Conservation (phyloP, 2,888 invertebrate genomes). For the Folsomia candida region DNA sequence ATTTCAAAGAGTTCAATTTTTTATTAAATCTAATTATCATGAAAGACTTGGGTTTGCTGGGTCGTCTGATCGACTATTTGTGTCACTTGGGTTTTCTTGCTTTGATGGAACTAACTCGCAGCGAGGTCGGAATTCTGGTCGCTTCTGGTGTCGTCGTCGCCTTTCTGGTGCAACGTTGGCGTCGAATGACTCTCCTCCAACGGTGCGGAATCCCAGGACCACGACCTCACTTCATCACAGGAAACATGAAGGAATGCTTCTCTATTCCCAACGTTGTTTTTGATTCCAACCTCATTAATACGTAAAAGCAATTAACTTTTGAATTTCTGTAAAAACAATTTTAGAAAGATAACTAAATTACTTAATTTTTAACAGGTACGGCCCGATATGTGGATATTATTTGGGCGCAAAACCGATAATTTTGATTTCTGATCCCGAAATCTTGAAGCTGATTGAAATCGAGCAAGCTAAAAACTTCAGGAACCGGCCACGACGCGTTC, state of each 20-base stretch:
- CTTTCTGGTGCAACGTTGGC: neutral
- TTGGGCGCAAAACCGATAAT: conserved; percentile 42
- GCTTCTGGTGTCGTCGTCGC: too few species aligned
- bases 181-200: conserved; percentile 22
- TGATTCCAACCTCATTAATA: conserved; percentile 10
- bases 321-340: neutral
- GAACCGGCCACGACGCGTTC: conserved; percentile 36
- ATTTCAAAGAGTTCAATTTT: too few species aligned
- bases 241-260: conserved; percentile 21
- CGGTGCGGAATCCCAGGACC: conserved; percentile 25
- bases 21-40: too few species aligned
- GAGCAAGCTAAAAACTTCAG: conserved; percentile 15
- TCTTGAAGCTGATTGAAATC: conserved; percentile 28
- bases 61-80: too few species aligned
- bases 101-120: too few species aligned
- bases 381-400: conserved; percentile 35
- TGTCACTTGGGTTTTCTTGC: too few species aligned
- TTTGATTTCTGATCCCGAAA: conserved; percentile 19
- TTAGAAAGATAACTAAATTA: neutral
- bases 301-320: conserved; percentile 8
- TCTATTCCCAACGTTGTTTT: conserved; percentile 17
- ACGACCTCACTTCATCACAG: conserved; percentile 11
- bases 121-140: too few species aligned
- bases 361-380: conserved; percentile 22
- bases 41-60: too few species aligned